phyloP scores from a whole-genome alignment of 37 sponge, comb jelly and placozoan species.

The Hexactinellida sp. region DNA sequence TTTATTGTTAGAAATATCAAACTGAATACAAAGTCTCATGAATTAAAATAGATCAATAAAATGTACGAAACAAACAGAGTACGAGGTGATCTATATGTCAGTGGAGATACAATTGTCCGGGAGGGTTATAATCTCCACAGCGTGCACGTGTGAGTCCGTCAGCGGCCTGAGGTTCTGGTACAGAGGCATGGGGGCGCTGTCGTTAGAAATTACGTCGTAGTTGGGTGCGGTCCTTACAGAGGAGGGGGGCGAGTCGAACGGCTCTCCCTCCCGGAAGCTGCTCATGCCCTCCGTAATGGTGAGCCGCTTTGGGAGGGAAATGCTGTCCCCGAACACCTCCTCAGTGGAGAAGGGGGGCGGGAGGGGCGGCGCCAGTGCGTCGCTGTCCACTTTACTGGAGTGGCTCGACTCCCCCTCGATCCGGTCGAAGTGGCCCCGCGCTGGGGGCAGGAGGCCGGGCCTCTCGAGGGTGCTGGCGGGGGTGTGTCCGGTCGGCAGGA shows the following conservation, averaged over 20 bases:
- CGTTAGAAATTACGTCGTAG: not conserved
- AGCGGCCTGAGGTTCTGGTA: not conserved
- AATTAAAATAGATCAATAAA: slow-evolving; percentile 14
- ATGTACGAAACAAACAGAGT: not conserved
- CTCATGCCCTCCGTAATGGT: not conserved
- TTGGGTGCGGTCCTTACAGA: not conserved
- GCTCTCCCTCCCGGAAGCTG: not conserved
- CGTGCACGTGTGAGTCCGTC: not conserved
- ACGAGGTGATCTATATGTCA: not conserved
- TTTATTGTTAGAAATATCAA: not conserved
- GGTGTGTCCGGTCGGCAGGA: not conserved
- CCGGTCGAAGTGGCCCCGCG: not conserved
- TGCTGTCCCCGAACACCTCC: not conserved
- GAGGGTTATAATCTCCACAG: not conserved
- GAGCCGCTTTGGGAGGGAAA: not conserved
- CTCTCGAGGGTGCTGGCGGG: not conserved
- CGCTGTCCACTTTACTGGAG: not conserved
- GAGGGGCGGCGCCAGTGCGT: not conserved
- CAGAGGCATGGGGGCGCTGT: not conserved
- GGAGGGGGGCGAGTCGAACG: not conserved
- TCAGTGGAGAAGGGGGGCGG: slow-evolving; percentile 1
- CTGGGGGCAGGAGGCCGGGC: not conserved
- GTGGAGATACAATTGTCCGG: not conserved
- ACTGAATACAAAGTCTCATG: not conserved
- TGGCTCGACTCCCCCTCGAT: not conserved